phyloP scores from a whole-genome alignment of 2,797 vertebrate genomes.

The Phataginus tricuspis region DNA sequence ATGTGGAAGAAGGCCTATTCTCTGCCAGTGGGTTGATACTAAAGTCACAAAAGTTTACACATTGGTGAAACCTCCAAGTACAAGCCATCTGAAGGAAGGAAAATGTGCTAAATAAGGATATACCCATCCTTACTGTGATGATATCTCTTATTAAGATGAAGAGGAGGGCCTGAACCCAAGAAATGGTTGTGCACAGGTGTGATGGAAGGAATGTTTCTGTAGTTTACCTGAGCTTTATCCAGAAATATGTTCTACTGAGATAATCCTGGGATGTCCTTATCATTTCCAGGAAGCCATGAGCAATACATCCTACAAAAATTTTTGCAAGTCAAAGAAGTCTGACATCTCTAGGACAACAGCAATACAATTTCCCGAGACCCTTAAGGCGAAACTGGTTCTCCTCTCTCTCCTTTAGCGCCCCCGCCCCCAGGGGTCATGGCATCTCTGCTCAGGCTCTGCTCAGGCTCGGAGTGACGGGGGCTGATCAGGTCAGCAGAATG shows the following conservation, averaged over 20 bases:
- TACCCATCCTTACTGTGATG: not conserved
- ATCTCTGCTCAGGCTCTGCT: not conserved
- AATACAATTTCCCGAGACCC: not conserved
- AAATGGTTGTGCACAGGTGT: not conserved
- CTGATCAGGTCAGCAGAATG: not conserved
- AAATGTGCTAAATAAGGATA: not conserved
- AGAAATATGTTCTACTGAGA: slow-evolving; percentile 7
- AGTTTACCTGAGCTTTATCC: not conserved
- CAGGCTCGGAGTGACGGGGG: not conserved
- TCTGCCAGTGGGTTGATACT: not conserved
- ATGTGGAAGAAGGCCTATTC: not conserved
- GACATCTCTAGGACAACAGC: not conserved
- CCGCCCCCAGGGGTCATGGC: not conserved
- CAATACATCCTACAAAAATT: not conserved
- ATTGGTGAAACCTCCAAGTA: not conserved
- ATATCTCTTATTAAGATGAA: not conserved
- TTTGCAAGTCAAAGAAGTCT: not conserved
- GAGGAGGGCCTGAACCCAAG: not conserved
- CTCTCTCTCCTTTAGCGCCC: not conserved
- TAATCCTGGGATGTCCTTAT: not conserved
- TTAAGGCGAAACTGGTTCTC: not conserved
- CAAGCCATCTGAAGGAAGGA: not conserved
- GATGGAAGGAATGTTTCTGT: not conserved
- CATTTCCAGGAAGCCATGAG: not conserved
- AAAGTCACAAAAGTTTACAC: not conserved